Conservation (phyloP, 2,797 vertebrate species). For the Scleropages formosus region DNA sequence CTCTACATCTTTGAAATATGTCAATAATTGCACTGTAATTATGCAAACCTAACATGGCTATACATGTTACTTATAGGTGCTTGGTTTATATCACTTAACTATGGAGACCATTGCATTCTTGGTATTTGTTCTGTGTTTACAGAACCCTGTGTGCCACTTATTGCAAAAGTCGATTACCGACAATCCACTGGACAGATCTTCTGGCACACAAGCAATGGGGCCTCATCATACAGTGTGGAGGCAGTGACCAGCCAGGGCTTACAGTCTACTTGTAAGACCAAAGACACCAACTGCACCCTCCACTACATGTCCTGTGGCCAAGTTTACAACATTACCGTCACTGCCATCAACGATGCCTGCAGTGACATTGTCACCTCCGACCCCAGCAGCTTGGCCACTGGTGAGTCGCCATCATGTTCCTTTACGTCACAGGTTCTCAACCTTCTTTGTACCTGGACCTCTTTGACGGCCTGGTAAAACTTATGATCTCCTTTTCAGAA, state of each 20-base stretch:
- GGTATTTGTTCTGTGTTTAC: conserved; percentile 1
- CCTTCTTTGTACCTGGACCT: too few species aligned
- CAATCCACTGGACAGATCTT: conserved; percentile 54
- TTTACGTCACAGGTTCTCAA: too few species aligned
- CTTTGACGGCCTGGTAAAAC: too few species aligned
- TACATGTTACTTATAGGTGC: not conserved
- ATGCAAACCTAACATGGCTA: not conserved
- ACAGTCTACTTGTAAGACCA: conserved; percentile 49
- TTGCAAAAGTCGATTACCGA: conserved; percentile 54
- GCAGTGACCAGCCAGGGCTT: conserved; percentile 58
- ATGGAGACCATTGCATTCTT: too few species aligned
- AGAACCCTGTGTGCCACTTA: conserved; percentile 64
- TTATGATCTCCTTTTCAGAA: too few species aligned
- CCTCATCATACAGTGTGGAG: conserved; percentile 52
- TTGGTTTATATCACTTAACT: too few species aligned
- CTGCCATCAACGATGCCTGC: conserved; percentile 58
- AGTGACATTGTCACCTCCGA: conserved; percentile 44
- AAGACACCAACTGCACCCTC: conserved; percentile 59
- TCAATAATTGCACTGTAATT: not conserved
- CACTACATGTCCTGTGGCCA: conserved; percentile 61
- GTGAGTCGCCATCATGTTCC: conserved; percentile 49
- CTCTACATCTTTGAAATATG: too few species aligned
- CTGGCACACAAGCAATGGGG: conserved; percentile 61
- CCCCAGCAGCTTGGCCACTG: conserved; percentile 50
- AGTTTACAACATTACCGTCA: conserved; percentile 60